Base-by-base conservation (phyloP, 2,113 vertebrate genomes). In the Panthera leo region DNA sequence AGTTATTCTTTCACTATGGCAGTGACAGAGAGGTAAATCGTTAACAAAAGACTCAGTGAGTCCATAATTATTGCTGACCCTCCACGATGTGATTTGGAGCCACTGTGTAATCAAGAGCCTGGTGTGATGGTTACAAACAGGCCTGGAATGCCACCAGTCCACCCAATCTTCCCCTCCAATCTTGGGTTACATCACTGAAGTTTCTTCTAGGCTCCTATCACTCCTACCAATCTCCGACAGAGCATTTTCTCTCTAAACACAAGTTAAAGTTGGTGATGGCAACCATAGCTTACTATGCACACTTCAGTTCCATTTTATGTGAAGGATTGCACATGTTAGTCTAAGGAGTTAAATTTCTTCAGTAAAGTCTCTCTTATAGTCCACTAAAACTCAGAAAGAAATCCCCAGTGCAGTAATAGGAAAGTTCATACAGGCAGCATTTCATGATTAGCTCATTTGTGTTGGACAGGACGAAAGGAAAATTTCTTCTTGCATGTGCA, bases 1-100 rank as follows among this genome's bases (percentile, higher is more conserved):
- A 93, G 98, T 99, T 99, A 98, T 78, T 98, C 92, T 98, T 99
- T 98, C 97, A 98, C 98, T 95, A 80, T 82, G 86, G 97, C 31
- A 65, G 96, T 95, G 97, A 97, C 97, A 88, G 92, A 98, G 98
- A 98, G 98, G 97, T 98, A 98, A 99, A 98, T 98, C 97, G 98
- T 98, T 99, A 99, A 98, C 95, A 98, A 98, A 95, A 98, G 97
- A 97, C 98, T 86, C 87, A 83, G 55, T 94, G 34, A 93, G 94
- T 96, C 91, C 92, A 48, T 97, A 97, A 97, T 71, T 95, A 97
- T 71, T 95, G 91, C 91, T 98, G 97, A 98, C 98, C 97, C 98
- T 98, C 95, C 95, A 76, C 86, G 96, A 95, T 98, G 96, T 97
- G 97, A 98, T 94, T 98, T 98, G 97, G 97, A 97, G 96, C 97